Percentiles rank a stretch among this genome's conserved stretches.
Conservation (phyloP, 2,888 invertebrate species). For the Ptychoptera albimana region DNA sequence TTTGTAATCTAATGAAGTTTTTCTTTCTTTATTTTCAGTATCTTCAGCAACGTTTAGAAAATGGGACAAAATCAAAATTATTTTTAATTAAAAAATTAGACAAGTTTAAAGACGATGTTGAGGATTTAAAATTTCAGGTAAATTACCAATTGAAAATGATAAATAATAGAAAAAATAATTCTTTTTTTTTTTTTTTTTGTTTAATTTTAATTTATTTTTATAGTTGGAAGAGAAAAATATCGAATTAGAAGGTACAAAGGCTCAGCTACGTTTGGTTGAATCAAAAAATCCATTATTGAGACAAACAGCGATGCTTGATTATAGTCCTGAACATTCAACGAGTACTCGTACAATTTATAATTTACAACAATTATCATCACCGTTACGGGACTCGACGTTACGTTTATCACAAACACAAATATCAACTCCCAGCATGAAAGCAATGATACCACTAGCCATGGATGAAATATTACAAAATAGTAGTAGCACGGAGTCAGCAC, state of each 20-base stretch:
- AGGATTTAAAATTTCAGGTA: conserved; percentile 70
- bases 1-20: conserved; percentile 4
- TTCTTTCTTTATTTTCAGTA: conserved; percentile 37
- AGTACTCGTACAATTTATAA: too few relatives aligned
- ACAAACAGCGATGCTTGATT: conserved; percentile 11
- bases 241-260: conserved; percentile 67
- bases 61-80: conserved; percentile 48
- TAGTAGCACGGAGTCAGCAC: conserved; percentile 48
- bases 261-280: conserved; percentile 58
- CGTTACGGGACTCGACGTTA: conserved; percentile 19
- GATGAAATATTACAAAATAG: conserved; percentile 35
- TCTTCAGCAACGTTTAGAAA: conserved; percentile 53
- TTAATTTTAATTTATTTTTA: neutral
- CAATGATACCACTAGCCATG: conserved; percentile 38
- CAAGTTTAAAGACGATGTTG: conserved; percentile 59
- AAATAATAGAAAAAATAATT: too few relatives aligned
- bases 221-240: conserved; percentile 71
- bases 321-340: conserved; percentile 20
- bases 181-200: neutral
- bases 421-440: conserved; percentile 40
- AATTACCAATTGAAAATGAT: too few relatives aligned
- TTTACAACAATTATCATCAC: conserved; percentile 24
- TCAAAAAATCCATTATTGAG: conserved; percentile 20
- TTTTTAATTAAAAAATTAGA: conserved; percentile 50
- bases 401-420: conserved; percentile 23